Conservation (phyloP, 1,140 invertebrate species). For the Onthophagus taurus region DNA sequence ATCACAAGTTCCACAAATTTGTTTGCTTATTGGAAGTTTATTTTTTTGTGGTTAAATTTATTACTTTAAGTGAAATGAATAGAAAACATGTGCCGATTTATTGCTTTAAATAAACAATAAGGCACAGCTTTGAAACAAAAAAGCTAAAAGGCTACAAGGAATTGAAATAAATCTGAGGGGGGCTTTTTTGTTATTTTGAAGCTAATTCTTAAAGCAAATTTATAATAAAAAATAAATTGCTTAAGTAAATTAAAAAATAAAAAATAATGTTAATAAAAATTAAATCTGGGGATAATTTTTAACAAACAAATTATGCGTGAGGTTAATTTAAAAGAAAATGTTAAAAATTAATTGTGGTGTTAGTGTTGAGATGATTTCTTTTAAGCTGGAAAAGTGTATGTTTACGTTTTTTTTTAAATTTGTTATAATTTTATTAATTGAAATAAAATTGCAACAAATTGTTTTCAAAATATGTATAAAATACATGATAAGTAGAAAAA, state of each 20-base stretch:
- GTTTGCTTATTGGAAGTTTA: constrained; percentile 11
- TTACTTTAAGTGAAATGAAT: not conserved
- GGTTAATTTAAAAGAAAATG: not conserved
- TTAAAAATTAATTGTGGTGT: not conserved
- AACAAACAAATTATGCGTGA: constrained; percentile 6
- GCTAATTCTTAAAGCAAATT: constrained; percentile 31
- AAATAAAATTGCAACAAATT: not conserved
- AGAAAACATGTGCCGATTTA: constrained; percentile 28
- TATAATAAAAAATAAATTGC: constrained; percentile 31
- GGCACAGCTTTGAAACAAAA: constrained; percentile 23
- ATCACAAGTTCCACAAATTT: constrained; percentile 11
- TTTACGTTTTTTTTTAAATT: constrained; percentile 1
- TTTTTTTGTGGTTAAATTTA: constrained; percentile 1
- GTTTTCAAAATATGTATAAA: not conserved
- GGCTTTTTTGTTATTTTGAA: not conserved
- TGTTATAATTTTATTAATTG: not conserved
- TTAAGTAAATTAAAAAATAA: constrained; percentile 27
- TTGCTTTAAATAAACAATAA: constrained; percentile 27
- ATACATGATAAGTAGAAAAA: constrained; percentile 23
- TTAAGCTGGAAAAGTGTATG: too few species aligned
- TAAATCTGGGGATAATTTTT: not conserved
- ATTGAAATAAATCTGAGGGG: constrained; percentile 1
- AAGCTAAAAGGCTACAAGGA: constrained; percentile 8
- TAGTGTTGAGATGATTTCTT: not conserved
- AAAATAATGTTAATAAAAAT: not conserved